Evolutionary conservation across 2,797 vertebrate genomes (phyloP), one percentile per base, ranked within the genome.

Genomic region (Enteromius treurensis): DNA sequence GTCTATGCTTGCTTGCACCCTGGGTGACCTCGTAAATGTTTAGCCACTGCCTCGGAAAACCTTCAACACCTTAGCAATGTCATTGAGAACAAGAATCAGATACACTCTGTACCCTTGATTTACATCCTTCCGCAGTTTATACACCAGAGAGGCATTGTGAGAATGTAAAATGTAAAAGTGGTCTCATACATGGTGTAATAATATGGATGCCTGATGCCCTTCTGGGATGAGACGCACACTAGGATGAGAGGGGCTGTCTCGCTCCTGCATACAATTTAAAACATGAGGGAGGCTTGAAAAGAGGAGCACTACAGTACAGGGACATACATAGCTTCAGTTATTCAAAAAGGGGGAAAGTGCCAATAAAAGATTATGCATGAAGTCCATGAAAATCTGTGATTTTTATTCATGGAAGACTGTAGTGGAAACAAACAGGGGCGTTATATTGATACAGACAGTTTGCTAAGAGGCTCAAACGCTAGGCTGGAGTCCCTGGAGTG

Each of bases 361-460:
- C 62, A 78, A 79, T 82, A 67, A 71, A 78, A 62, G 53, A 71
- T 85, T 64, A 69, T 81, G 79, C 40, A 77, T 60, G 37, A 83
- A 58, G 64, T 77, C 85, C 45, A 21, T 75, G 71, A 37, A 87
- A 85, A 83, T 84, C 77, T 47, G 88, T 88, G 80, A 93, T 92
- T 90, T 87, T 89, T 94, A 90, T 92, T 93, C 91, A 92, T 90
- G 88, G 84, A 87, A 91, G 75, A 92, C 91, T 88, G 87, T 90
- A 86, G 88, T 84, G 62, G 84, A 79, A 90, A 77, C 45, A 86
- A 81, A 64, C 75, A 82, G 65, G 49, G 80, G 86, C 8, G 2
- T 40, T 76, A 87, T 89, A 87, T 92, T 92, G 88, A 90, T 90
- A 92, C 86, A 90, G 89, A 90, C 80, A 87, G 90, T 89, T 91